phyloP scores from a whole-genome alignment of 2,797 vertebrate species.

The Brachymystax lenok region DNA sequence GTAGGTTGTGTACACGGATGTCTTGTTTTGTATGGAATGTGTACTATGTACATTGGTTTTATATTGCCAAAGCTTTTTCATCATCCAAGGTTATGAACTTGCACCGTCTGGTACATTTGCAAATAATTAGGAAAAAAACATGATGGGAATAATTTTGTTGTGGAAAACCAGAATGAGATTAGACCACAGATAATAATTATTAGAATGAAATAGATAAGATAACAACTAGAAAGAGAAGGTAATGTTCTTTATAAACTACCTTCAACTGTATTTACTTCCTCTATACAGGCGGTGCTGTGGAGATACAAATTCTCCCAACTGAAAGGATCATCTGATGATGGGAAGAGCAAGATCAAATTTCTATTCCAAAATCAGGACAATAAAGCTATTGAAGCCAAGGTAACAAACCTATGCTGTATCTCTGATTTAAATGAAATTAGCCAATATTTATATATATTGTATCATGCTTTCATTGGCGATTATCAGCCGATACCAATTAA shows the following conservation, averaged over 20 bases:
- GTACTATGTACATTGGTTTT: no score
- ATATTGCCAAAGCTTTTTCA: no score
- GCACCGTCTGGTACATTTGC: background rate
- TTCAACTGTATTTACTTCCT: constrained; percentile 8
- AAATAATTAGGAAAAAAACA: background rate
- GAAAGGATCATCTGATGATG: constrained; percentile 99
- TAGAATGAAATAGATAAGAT: background rate
- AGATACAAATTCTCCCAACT: constrained; percentile 99
- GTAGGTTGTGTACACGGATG: background rate
- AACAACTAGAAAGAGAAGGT: background rate
- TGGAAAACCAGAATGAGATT: no score
- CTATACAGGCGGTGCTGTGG: constrained; percentile 89
- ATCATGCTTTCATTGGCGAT: background rate
- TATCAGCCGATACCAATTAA: background rate
- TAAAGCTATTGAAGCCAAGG: constrained; percentile 99
- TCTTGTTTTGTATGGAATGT: background rate
- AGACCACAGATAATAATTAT: background rate
- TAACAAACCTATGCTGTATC: constrained; percentile 60
- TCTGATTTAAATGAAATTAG: constrained; percentile 8
- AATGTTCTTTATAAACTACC: background rate
- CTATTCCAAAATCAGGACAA: constrained; percentile 98
- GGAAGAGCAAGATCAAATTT: constrained; percentile 99
- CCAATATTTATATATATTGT: background rate
- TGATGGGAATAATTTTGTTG: background rate
- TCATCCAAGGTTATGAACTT: background rate